These are phyloP conservation scores for Microplitis mediator DNA, from an alignment of 1,140 invertebrate genomes.

Conservation along the genomic window DNA sequence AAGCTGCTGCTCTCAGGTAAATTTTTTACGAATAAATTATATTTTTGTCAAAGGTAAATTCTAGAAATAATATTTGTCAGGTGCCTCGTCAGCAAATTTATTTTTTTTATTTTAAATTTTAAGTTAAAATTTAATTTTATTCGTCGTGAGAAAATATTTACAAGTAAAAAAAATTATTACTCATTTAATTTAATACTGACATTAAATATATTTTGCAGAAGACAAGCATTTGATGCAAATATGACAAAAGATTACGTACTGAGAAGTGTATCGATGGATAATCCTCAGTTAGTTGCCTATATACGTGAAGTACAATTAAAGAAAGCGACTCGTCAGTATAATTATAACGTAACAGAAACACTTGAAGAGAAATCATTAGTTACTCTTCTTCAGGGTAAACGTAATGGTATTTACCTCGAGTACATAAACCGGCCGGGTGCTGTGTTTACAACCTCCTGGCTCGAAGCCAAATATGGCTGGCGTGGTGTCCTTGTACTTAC, in stretches of 20 bases:
- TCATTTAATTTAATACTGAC: background rate
- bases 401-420: slow-evolving; percentile 63
- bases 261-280: slow-evolving; percentile 72
- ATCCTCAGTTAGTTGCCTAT: slow-evolving; percentile 73
- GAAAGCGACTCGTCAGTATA: slow-evolving; percentile 54
- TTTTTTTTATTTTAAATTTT: background rate
- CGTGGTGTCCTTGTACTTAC: slow-evolving; percentile 76
- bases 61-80: too few relatives aligned
- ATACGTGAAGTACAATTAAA: slow-evolving; percentile 70
- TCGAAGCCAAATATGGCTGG: slow-evolving; percentile 76
- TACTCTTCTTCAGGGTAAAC: slow-evolving; percentile 58
- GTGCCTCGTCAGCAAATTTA: too few relatives aligned
- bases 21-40: background rate
- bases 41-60: background rate
- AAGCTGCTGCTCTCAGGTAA: slow-evolving; percentile 50
- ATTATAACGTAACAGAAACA: slow-evolving; percentile 53
- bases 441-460: slow-evolving; percentile 69
- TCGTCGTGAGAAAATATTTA: too few relatives aligned
- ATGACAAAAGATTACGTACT: slow-evolving; percentile 78
- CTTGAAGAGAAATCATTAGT: slow-evolving; percentile 60
- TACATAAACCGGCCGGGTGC: slow-evolving; percentile 64
- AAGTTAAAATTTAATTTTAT: too few relatives aligned
- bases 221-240: slow-evolving; percentile 63
- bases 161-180: too few relatives aligned
- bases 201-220: slow-evolving; percentile 41